phyloP scores from a whole-genome alignment of 2,113 vertebrate genomes.

The Oceanites oceanicus region DNA sequence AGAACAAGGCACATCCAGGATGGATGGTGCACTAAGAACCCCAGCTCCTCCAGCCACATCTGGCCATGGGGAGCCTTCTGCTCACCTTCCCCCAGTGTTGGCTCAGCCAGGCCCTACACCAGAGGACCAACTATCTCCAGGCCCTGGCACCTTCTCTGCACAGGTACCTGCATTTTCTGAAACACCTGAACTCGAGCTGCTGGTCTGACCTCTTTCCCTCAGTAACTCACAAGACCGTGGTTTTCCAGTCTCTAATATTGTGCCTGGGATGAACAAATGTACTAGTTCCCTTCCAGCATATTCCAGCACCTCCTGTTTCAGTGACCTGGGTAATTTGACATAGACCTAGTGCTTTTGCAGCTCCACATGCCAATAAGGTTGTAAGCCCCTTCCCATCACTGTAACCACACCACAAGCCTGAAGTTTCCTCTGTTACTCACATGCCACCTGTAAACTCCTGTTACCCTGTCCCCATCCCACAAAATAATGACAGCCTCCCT shows the following conservation, averaged over 20 bases:
- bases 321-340: neutral
- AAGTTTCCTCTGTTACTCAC: neutral
- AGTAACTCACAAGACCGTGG: neutral
- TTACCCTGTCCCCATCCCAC: neutral
- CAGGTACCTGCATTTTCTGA: neutral
- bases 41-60: neutral
- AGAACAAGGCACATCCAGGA: neutral
- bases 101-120: neutral
- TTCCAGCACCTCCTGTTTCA: neutral
- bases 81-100: neutral
- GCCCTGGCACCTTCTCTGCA: neutral
- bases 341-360: neutral
- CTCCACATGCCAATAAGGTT: no score
- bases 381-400: neutral
- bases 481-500: neutral
- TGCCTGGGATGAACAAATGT: neutral
- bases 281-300: neutral
- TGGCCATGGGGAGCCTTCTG: neutral
- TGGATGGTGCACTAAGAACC: neutral
- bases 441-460: neutral
- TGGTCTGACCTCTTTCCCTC: neutral
- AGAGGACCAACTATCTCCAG: neutral
- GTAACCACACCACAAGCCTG: neutral
- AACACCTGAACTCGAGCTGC: neutral
- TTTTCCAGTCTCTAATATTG: neutral